Conservation (phyloP, 2,113 vertebrate genomes). For the Pangasianodon hypophthalmus region DNA sequence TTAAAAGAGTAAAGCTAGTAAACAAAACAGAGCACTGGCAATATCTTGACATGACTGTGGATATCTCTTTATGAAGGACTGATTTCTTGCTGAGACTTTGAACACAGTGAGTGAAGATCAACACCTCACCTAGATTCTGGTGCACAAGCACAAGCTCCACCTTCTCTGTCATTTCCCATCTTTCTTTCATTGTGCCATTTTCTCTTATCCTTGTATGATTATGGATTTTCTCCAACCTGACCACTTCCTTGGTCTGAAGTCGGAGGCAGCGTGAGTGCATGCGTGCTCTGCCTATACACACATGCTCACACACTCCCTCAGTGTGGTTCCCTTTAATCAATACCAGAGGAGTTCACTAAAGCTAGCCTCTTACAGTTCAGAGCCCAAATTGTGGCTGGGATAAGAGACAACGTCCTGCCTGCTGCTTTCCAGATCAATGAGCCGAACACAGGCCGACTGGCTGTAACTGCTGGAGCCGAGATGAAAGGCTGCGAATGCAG, state of each 20-base stretch:
- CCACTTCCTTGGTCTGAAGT: slow-evolving; percentile 13
- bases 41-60: background rate
- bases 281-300: background rate
- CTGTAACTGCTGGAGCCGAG: slow-evolving; percentile 59
- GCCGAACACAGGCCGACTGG: slow-evolving; percentile 53
- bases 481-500: slow-evolving; percentile 63
- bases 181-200: background rate
- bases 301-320: background rate
- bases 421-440: slow-evolving; percentile 66
- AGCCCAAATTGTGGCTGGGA: slow-evolving; percentile 31
- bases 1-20: background rate
- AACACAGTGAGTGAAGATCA: slow-evolving; percentile 6
- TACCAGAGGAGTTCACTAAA: slow-evolving; percentile 45
- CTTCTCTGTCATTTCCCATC: background rate
- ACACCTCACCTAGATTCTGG: background rate
- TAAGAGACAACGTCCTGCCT: slow-evolving; percentile 37
- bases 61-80: background rate
- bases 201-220: slow-evolving; percentile 41
- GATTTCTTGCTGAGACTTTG: slow-evolving; percentile 24
- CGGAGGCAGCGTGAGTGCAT: background rate
- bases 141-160: background rate
- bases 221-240: slow-evolving; percentile 39
- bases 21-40: background rate
- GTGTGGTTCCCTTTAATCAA: slow-evolving; percentile 45
- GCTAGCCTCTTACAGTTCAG: slow-evolving; percentile 32